Base-by-base conservation (phyloP, 2,797 vertebrate species). In the Geotrypetes seraphini region DNA sequence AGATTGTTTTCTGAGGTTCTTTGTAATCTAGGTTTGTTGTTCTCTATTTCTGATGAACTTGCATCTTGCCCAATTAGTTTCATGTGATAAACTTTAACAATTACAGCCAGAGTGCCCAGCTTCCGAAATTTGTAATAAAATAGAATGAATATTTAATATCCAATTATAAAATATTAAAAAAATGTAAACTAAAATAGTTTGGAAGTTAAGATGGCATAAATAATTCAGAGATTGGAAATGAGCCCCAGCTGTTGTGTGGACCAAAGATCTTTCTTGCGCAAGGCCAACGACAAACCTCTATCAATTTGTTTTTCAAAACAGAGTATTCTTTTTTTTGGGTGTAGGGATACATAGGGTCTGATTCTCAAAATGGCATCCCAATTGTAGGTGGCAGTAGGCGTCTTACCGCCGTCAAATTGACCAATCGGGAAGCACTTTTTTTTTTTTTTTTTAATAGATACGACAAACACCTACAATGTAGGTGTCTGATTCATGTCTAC, bases 141-240 rank as follows among this genome's bases (percentile, higher is more conserved):
- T 60, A 41, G 23, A 53, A 73, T 86, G 12, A 69, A 80, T 85
- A 61, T 74, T 81, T 79, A 58, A 83, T 80, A 30, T 7, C 26
- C 50, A 66, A 75, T 74, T 75, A 74, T 78, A 78, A 79, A 83
- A 79, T 75, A 78, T 75, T 77, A 65, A 63, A 73, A 71, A 69
- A 69, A 66, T 63, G 61, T 73, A 79, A 79, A 56, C 66, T 33
- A 63, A 67, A 63, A 58, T 68, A 63, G 55, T 70, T 76, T 64
- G 51, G 42, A 70, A 73, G 61, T 64, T 66, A 60, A 54, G 39
- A 20, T 7, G 22, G 41, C 42, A 28, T 82, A 50, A 83, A 77
- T 81, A 72, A 78, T 81, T 74, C 52, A 78, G 31, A 12, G 26
- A 27, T 7, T 7, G 16, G 36, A 64, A 57, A 57, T 10, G 2